Conservation (phyloP, 1,140 invertebrate genomes). For the Brachionus asplanchnoidis region DNA sequence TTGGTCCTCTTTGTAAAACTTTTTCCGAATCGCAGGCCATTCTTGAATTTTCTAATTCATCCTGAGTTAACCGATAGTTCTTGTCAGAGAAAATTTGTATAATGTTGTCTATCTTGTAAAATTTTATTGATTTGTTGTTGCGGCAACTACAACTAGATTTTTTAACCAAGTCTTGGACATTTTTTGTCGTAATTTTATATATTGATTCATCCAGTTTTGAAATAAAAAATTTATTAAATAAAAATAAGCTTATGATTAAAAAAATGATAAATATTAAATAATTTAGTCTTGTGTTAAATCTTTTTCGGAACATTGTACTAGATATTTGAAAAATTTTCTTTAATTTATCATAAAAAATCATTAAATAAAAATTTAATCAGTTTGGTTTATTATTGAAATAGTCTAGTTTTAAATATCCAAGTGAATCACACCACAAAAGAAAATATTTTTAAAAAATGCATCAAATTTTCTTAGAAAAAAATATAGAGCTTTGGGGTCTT, state of each 20-base stretch:
- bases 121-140: not conserved
- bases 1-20: slow-evolving; percentile 1
- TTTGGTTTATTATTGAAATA: no score
- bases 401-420: no score
- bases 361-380: no score
- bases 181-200: not conserved
- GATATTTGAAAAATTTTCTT: not conserved
- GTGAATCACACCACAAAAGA: no score
- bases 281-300: not conserved
- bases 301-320: not conserved
- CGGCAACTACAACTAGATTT: not conserved
- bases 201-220: not conserved
- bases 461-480: no score
- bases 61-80: not conserved
- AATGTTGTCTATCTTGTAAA: not conserved
- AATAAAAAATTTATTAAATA: not conserved
- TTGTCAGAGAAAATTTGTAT: not conserved
- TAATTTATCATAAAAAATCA: no score
- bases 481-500: no score
- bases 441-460: no score
- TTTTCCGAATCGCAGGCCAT: not conserved
- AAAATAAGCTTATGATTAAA: not conserved
- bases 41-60: not conserved
- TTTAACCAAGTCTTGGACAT: not conserved
- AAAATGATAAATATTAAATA: not conserved